Conservation (phyloP, 2,113 vertebrate species). For the Chitala chitala region DNA sequence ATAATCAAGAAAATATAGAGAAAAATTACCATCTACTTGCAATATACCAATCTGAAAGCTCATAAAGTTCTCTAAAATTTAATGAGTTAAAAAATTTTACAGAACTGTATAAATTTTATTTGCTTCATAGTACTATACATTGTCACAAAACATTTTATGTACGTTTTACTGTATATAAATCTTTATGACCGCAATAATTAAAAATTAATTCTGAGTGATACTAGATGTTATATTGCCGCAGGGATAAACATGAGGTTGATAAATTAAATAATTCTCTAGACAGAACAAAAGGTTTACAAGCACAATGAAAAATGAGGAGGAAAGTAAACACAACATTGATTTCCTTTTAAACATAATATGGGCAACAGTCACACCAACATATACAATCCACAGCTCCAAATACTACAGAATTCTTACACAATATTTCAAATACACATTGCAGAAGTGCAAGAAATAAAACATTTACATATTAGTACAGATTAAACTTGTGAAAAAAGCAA, state of each 20-base stretch:
- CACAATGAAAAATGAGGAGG: constrained; percentile 47
- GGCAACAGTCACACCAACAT: constrained; percentile 66
- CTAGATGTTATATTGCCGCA: constrained; percentile 33
- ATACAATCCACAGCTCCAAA: constrained; percentile 76
- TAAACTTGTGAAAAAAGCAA: constrained; percentile 61
- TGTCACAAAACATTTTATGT: constrained; percentile 70
- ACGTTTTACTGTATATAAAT: constrained; percentile 80
- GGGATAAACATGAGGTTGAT: constrained; percentile 33
- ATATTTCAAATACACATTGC: constrained; percentile 76
- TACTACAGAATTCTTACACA: constrained; percentile 70
- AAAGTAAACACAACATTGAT: constrained; percentile 59
- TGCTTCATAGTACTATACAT: constrained; percentile 79
- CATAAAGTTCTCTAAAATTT: background rate
- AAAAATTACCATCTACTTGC: background rate
- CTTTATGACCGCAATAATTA: constrained; percentile 54
- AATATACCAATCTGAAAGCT: background rate
- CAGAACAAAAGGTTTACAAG: constrained; percentile 53
- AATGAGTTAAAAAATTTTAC: constrained; percentile 41
- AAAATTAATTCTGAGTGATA: constrained; percentile 34
- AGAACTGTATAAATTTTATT: constrained; percentile 88
- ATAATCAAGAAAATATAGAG: too few relatives aligned
- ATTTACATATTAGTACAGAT: constrained; percentile 72
- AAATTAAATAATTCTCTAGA: constrained; percentile 38
- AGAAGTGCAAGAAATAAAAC: constrained; percentile 68
- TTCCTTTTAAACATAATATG: constrained; percentile 71